These are phyloP conservation scores for Recurvirostra avosetta DNA, from an alignment of 2,113 vertebrate genomes.

Conservation along the genomic window DNA sequence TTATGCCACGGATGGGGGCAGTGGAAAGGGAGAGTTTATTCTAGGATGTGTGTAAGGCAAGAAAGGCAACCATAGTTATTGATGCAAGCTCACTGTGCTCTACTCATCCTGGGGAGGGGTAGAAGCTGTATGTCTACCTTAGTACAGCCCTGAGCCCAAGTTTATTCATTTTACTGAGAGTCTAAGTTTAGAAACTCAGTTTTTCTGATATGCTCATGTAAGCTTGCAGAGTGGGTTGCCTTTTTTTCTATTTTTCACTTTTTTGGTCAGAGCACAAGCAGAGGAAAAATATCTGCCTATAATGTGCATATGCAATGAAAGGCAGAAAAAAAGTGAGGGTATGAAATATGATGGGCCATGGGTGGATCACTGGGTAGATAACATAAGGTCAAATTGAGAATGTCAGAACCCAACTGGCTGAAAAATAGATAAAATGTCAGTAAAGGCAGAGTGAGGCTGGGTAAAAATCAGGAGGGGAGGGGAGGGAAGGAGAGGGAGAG, in stretches of 20 bases:
- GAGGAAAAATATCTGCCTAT: not conserved
- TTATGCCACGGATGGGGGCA: fast-evolving
- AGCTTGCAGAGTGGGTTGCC: not conserved
- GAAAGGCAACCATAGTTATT: not conserved
- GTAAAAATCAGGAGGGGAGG: not conserved
- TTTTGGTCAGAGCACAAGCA: not conserved
- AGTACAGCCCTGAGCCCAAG: not conserved
- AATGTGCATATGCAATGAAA: not conserved
- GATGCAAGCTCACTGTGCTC: not conserved
- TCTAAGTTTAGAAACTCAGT: not conserved
- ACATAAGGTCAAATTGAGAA: not conserved
- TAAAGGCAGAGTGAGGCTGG: not conserved
- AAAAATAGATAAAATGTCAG: not conserved
- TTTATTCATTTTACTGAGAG: not conserved
- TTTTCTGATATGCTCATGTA: not conserved
- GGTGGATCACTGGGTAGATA: not conserved
- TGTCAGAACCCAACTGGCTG: not conserved
- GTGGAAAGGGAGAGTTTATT: not conserved
- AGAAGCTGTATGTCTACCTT: not conserved
- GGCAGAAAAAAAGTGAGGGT: not conserved
- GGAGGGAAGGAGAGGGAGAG: not conserved
- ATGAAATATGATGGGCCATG: not conserved
- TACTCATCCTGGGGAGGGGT: fast-evolving
- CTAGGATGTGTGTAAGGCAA: not conserved
- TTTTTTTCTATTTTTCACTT: not conserved